Conservation (phyloP, 2,113 vertebrate species). For the Rhineura floridana region DNA sequence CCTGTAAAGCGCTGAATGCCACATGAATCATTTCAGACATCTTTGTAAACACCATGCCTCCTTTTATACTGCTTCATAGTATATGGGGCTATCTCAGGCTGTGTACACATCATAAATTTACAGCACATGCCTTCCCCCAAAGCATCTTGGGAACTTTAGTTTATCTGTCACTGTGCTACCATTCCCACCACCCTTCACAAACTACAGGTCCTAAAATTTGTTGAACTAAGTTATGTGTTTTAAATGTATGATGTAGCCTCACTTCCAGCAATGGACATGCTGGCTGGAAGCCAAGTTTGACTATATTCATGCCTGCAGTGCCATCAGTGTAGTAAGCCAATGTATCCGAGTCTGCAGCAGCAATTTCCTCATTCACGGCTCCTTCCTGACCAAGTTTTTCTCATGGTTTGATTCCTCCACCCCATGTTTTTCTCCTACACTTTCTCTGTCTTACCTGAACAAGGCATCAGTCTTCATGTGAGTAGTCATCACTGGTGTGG, state of each 20-base stretch:
- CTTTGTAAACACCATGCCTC: neutral
- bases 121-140: too few species aligned
- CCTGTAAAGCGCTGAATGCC: neutral
- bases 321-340: neutral
- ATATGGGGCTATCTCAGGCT: neutral
- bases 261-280: neutral
- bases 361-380: neutral
- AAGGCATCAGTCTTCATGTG: constrained; percentile 8
- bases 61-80: neutral
- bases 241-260: too few species aligned
- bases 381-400: neutral
- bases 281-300: neutral
- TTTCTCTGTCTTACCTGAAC: constrained; percentile 21
- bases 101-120: too few species aligned
- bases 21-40: neutral
- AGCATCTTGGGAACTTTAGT: too few species aligned
- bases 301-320: neutral
- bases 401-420: neutral
- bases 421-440: neutral
- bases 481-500: neutral
- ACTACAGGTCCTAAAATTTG: too few species aligned
- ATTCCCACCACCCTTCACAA: too few species aligned
- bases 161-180: too few species aligned
- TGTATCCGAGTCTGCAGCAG: neutral
- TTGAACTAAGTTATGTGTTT: too few species aligned